Evolutionary conservation across 64 coral and sea anemone genomes (phyloP).

Genomic region (Cladopsammia gracilis): DNA sequence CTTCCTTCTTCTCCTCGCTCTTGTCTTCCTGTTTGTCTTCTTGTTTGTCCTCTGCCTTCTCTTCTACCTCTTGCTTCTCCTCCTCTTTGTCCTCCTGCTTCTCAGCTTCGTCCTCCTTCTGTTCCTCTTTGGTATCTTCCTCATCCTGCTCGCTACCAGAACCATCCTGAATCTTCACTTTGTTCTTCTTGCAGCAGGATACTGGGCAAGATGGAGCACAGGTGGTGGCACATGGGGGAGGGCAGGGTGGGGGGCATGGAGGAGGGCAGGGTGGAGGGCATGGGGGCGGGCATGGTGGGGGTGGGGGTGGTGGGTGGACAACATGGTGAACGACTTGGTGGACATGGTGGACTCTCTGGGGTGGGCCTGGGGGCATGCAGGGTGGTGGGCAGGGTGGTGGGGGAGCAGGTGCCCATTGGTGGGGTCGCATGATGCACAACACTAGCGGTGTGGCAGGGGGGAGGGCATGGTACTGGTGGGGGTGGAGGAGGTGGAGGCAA

Average conservation of each 20-base stretch:
- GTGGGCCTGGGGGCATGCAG: constrained; percentile 60
- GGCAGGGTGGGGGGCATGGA: constrained; percentile 46
- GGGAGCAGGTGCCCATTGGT: constrained; percentile 81
- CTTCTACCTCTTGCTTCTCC: constrained; percentile 27
- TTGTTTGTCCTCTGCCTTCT: constrained; percentile 11
- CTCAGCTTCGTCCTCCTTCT: constrained; percentile 49
- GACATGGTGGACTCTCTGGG: constrained; percentile 83
- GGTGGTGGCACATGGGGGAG: constrained; percentile 57
- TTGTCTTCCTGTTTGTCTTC: constrained; percentile 28
- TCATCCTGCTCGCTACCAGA: constrained; percentile 25
- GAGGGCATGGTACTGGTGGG: constrained; percentile 76
- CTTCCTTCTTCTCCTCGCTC: constrained; percentile 3
- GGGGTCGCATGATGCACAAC: constrained; percentile 39
- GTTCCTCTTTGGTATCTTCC: constrained; percentile 23
- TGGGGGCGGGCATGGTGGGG: constrained; percentile 46
- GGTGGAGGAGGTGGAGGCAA: constrained; percentile 83
- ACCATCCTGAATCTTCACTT: constrained; percentile 67
- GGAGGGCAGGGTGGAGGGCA: constrained; percentile 52
- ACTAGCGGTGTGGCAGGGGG: constrained; percentile 72
- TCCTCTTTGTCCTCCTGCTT: constrained; percentile 36
- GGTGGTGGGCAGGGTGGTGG: constrained; percentile 77
- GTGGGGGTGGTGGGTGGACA: constrained; percentile 57
- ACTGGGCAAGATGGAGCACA: constrained; percentile 75
- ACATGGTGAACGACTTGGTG: constrained; percentile 88
- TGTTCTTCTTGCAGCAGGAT: constrained; percentile 95